These are phyloP conservation scores for Plusia festucae DNA, from an alignment of 2,888 invertebrate genomes.

Conservation along the genomic window DNA sequence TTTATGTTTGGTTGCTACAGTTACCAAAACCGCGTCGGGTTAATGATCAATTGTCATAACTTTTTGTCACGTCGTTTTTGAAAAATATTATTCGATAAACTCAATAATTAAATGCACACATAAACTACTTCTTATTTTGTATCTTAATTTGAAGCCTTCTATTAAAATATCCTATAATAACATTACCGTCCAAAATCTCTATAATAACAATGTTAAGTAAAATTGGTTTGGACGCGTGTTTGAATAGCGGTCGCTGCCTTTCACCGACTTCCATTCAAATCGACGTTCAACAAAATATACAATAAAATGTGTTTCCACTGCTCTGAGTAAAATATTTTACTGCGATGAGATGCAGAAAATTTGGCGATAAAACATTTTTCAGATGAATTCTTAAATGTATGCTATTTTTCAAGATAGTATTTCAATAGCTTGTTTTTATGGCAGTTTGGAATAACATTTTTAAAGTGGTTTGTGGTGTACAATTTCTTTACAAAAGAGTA, in stretches of 20 bases:
- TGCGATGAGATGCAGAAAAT: neutral
- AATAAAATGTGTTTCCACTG: constrained; percentile 6
- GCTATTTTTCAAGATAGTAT: neutral
- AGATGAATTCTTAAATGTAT: neutral
- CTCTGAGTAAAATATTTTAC: neutral
- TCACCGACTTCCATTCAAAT: constrained; percentile 1
- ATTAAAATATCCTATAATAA: neutral
- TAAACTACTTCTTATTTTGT: no score
- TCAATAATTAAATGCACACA: no score
- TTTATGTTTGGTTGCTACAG: no score
- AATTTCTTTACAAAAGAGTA: no score
- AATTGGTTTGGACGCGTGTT: neutral
- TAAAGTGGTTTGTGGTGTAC: neutral
- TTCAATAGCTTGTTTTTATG: neutral
- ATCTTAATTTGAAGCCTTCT: no score
- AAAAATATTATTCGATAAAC: no score
- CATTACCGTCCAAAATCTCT: neutral
- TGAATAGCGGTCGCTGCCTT: constrained; percentile 9
- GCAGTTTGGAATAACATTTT: neutral
- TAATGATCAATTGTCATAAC: no score
- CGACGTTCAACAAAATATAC: constrained; percentile 2
- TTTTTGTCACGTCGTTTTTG: no score
- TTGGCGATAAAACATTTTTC: neutral
- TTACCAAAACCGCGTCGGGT: no score
- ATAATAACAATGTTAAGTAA: neutral